These are phyloP conservation scores for Solen grandis DNA, from an alignment of 1,140 invertebrate genomes.

Conservation along the genomic window DNA sequence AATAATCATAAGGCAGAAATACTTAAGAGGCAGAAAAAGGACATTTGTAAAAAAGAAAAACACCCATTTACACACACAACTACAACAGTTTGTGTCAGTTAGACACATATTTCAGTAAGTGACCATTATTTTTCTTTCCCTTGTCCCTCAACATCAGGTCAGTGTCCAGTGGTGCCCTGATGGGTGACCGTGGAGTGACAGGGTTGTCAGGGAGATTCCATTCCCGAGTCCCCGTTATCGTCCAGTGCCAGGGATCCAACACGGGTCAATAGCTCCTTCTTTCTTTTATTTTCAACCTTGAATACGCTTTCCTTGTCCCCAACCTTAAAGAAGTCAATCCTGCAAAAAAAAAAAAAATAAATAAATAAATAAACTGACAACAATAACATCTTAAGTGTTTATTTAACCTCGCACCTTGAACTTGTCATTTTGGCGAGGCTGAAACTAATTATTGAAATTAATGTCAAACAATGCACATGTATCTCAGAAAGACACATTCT, in stretches of 20 bases:
- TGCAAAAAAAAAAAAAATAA: slow-evolving; percentile 9
- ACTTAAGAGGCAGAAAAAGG: too few relatives aligned
- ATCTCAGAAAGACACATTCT: background rate
- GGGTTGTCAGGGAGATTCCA: slow-evolving; percentile 26
- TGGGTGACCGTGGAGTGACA: too few relatives aligned
- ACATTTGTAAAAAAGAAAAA: too few relatives aligned
- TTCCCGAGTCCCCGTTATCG: slow-evolving; percentile 6
- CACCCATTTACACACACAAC: too few relatives aligned
- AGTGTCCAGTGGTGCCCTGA: too few relatives aligned
- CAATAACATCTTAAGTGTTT: background rate
- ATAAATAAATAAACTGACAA: background rate
- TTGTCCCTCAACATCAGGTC: too few relatives aligned
- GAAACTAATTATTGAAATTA: background rate
- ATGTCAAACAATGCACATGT: background rate
- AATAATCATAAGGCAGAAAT: too few relatives aligned
- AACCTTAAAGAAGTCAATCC: slow-evolving; percentile 47
- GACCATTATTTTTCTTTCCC: too few relatives aligned
- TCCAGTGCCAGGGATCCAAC: background rate
- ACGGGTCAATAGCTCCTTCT: background rate
- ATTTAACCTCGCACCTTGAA: too few relatives aligned
- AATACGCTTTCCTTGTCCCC: slow-evolving; percentile 49
- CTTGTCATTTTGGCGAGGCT: too few relatives aligned
- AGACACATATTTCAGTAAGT: too few relatives aligned
- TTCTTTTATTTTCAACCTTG: slow-evolving; percentile 45
- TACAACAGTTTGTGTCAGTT: too few relatives aligned